Conservation (phyloP, 2,113 vertebrate species). For the Tetrax tetrax region DNA sequence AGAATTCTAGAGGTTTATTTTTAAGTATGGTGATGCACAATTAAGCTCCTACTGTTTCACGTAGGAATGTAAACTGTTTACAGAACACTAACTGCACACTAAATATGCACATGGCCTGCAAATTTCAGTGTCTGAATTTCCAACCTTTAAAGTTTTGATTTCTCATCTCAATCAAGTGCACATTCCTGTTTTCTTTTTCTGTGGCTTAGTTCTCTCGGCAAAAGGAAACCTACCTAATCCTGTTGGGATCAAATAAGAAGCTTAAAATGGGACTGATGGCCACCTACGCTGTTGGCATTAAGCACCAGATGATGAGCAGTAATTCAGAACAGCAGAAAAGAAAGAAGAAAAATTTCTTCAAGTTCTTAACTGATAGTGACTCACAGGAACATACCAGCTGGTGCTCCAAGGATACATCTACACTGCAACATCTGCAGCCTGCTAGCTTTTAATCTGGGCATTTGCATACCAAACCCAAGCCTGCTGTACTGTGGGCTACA, state of each 20-base stretch:
- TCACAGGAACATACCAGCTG: conserved; percentile 9
- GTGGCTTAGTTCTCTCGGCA: neutral
- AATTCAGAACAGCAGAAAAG: conserved; percentile 2
- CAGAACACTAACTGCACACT: neutral
- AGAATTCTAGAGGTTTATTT: neutral
- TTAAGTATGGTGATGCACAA: neutral
- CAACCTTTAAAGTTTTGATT: neutral
- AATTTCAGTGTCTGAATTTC: neutral
- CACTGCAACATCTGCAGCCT: neutral
- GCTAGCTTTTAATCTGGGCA: neutral
- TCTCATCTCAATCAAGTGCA: neutral
- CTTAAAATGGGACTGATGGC: neutral
- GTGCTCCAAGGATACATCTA: neutral
- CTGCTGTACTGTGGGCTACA: neutral
- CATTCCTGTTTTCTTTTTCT: neutral
- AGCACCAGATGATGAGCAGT: neutral
- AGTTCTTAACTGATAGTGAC: neutral
- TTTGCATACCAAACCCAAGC: neutral
- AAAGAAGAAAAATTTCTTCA: neutral
- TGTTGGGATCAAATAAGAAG: neutral
- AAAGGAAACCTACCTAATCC: conserved; percentile 3
- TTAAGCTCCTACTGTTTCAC: neutral
- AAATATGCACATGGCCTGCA: neutral
- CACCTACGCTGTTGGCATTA: conserved; percentile 1
- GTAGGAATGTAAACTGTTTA: neutral